Evolutionary conservation across 2,113 vertebrate species (phyloP).

Genomic region (Calonectris borealis): DNA sequence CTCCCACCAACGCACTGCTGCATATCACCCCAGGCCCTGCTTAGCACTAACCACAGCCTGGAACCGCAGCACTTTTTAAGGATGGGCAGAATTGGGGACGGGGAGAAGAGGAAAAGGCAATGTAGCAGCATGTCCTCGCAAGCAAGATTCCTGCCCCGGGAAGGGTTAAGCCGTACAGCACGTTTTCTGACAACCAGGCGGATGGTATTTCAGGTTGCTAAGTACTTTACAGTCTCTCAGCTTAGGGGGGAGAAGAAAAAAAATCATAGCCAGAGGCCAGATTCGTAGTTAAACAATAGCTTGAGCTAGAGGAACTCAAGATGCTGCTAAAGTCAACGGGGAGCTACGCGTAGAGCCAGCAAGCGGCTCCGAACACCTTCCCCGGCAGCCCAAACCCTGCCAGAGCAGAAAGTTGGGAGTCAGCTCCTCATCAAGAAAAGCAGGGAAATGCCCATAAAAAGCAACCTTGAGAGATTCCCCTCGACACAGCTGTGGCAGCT

Average conservation of each 20-base stretch:
- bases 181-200: slow-evolving; percentile 21
- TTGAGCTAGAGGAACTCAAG: slow-evolving; percentile 7
- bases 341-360: neutral
- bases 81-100: neutral
- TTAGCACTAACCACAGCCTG: neutral
- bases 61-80: neutral
- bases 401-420: neutral
- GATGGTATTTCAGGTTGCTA: slow-evolving; percentile 51
- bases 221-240: neutral
- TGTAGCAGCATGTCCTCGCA: neutral
- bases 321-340: slow-evolving; percentile 22
- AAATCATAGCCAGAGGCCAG: slow-evolving; percentile 9
- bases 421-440: neutral
- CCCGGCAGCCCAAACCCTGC: neutral
- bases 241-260: neutral
- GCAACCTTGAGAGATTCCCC: slow-evolving; percentile 8
- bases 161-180: slow-evolving; percentile 30
- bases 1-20: neutral
- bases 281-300: slow-evolving; percentile 60
- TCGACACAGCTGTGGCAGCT: neutral
- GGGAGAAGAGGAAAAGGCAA: neutral
- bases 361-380: neutral
- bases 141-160: neutral
- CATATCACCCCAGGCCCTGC: neutral
- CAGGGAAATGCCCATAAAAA: slow-evolving; percentile 56